A percentile compares a stretch with the other conserved stretches of the same genome.
Evolutionary conservation across 2,797 vertebrate genomes (phyloP).

Genomic region (Gambusia yucatana): DNA sequence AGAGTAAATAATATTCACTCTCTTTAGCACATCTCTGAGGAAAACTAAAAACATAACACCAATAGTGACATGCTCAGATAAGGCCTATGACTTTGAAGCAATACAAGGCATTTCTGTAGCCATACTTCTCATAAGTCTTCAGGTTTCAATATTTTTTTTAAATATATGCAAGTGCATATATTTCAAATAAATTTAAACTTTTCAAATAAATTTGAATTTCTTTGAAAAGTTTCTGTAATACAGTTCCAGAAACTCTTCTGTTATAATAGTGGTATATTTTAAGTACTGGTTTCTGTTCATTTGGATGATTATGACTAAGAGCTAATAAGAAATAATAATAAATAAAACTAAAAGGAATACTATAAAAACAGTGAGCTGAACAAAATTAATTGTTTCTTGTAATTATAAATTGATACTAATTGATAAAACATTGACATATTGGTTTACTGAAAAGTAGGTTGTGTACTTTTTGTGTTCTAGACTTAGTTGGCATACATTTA

Average conservation of each 20-base stretch:
- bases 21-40: not conserved
- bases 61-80: no score
- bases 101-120: not conserved
- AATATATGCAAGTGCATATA: not conserved
- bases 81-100: not conserved
- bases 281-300: not conserved
- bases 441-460: not conserved
- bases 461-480: not conserved
- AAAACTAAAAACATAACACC: not conserved
- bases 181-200: no score
- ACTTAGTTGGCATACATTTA: not conserved
- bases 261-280: not conserved
- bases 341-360: not conserved
- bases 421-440: not conserved
- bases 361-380: not conserved
- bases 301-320: not conserved
- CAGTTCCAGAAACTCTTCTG: not conserved
- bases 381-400: not conserved
- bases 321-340: not conserved
- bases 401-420: no score
- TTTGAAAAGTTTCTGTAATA: not conserved
- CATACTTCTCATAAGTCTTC: not conserved
- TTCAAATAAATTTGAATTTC: not conserved
- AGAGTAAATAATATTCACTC: not conserved
- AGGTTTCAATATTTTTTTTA: not conserved